Percentiles rank a stretch among this genome's conserved stretches.
These are phyloP conservation scores for Philaethria dido DNA, from an alignment of 2,888 invertebrate species.

Conservation along the genomic window DNA sequence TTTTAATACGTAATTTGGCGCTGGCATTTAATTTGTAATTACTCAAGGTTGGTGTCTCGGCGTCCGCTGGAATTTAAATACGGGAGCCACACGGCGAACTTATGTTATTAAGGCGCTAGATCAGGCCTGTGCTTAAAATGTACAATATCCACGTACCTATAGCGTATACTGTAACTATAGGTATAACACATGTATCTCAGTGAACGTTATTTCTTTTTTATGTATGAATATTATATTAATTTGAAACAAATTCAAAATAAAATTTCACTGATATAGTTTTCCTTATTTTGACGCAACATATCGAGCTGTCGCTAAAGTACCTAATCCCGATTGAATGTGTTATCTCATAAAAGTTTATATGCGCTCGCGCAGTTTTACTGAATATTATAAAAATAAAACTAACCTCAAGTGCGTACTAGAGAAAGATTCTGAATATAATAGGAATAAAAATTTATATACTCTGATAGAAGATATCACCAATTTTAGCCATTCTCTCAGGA, in stretches of 20 bases:
- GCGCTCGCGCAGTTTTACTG: slow-evolving; percentile 48
- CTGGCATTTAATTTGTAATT: slow-evolving; percentile 71
- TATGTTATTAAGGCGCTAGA: slow-evolving; percentile 71
- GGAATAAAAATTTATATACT: slow-evolving; percentile 33
- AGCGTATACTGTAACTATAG: slow-evolving; percentile 40
- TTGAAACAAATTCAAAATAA: not conserved
- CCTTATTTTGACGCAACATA: slow-evolving; percentile 47
- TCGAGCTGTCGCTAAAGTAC: slow-evolving; percentile 44
- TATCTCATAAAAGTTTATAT: slow-evolving; percentile 53
- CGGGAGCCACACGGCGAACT: slow-evolving; percentile 62
- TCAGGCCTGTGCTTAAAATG: slow-evolving; percentile 51
- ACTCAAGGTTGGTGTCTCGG: slow-evolving; percentile 55
- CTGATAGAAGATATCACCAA: slow-evolving; percentile 7
- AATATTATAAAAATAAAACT: slow-evolving; percentile 44
- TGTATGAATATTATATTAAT: not conserved
- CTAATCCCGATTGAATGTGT: slow-evolving; percentile 24
- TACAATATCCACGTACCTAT: too few relatives aligned
- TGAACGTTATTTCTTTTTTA: not conserved
- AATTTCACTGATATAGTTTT: not conserved
- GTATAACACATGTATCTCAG: not conserved
- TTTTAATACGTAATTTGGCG: slow-evolving; percentile 62
- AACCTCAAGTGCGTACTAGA: slow-evolving; percentile 33
- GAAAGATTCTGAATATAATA: not conserved
- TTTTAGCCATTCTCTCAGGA: not conserved
- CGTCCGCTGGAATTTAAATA: slow-evolving; percentile 66